phyloP scores from a whole-genome alignment of 2,113 vertebrate genomes.

The Sprattus sprattus region DNA sequence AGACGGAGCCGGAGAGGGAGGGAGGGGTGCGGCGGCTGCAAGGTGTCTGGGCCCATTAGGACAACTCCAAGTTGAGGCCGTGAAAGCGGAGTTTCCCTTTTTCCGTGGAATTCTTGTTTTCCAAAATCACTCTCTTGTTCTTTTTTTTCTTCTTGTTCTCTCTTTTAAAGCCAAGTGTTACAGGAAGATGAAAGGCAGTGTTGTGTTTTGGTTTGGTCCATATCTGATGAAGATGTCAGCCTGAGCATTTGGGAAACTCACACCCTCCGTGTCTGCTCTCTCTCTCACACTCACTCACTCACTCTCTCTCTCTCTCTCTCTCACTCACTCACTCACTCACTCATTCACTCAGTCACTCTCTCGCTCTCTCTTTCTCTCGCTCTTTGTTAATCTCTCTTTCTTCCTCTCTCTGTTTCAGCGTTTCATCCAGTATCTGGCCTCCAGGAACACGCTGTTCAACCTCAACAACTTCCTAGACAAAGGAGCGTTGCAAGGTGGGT shows the following conservation, averaged over 20 bases:
- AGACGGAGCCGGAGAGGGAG: neutral
- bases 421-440: conserved; percentile 94
- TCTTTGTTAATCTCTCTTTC: neutral
- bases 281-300: conserved; percentile 2
- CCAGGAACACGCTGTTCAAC: conserved; percentile 91
- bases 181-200: neutral
- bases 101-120: neutral
- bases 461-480: conserved; percentile 96
- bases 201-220: neutral
- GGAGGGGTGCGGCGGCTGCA: neutral
- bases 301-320: neutral
- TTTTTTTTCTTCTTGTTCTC: neutral
- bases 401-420: conserved; percentile 68
- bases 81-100: conserved; percentile 6
- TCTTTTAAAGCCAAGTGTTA: neutral
- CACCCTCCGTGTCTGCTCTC: neutral
- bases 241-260: neutral
- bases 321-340: neutral
- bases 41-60: conserved; percentile 25
- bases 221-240: conserved; percentile 2
- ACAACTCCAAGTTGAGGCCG: neutral
- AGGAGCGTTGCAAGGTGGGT: conserved; percentile 86
- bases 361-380: neutral
- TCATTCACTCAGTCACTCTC: no score
- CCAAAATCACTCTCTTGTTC: neutral